Base-by-base conservation (phyloP, 2,113 vertebrate genomes). In the Nesogale talazaci region DNA sequence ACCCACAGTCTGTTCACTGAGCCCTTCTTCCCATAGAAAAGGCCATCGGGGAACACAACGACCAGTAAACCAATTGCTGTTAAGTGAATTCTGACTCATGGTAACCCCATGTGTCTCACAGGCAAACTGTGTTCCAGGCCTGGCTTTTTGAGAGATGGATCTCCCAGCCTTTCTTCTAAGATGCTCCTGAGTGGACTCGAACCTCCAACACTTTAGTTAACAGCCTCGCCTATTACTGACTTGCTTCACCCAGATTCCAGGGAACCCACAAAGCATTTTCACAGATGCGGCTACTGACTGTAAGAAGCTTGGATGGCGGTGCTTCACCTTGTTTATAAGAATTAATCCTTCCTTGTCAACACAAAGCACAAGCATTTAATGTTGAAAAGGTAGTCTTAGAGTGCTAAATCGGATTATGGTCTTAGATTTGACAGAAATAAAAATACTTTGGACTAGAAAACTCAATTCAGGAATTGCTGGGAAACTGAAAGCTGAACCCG, bases 401-500 rank as follows among this genome's bases (percentile, higher is more conserved):
- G 40, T 3, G 23, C 22, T 63, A 23, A 65, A 34, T 57, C 2
- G 38, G 78, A 85, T 91, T 91, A 87, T 31, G 38, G 69, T 56
- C 57, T 91, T 84, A 63, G 65, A 72, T 31, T 92, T 59, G 38
- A 42, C 56, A 59, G 82, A n/a, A 63, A 42, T 20, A 40, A 61
- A 83, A 94, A 5, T 25, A 67, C 20, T 90, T 57, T 38, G 57
- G 76, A 52, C 94, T 79, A 95, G 25, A 38, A 42, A 86, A 92
- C 61, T 25, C 86, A 88, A 82, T 75, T 36, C 36, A 23, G 40
- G 75, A 36, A 67, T 36, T 91, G 38, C 78, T 85, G 85, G 85
- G 90, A 95, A 82, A 65, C 57, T 86, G 91, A 90, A 92, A 94
- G 34, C 59, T 7, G 67, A 89, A 19, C 61, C 56, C 63, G 29